Conservation (phyloP, 2,888 invertebrate species). For the Lasioglossum oenotherae region DNA sequence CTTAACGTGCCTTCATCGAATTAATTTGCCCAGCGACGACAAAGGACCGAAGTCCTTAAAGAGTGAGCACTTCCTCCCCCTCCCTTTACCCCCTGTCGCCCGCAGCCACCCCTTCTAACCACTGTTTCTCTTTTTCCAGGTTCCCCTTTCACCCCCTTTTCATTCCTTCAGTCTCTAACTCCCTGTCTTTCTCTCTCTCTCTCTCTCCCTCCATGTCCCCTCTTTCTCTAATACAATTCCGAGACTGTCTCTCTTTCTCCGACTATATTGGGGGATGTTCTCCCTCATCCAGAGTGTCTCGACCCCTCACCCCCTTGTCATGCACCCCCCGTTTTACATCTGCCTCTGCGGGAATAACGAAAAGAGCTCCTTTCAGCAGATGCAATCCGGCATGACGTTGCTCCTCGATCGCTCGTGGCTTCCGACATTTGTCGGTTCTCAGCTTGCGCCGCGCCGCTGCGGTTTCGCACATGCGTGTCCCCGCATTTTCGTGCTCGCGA, state of each 20-base stretch:
- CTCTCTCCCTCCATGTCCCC: neutral
- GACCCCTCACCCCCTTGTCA: neutral
- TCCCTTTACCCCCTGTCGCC: neutral
- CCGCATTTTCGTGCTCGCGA: neutral
- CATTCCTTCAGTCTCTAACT: conserved; percentile 11
- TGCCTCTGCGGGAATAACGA: conserved; percentile 73
- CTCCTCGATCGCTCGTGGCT: conserved; percentile 77
- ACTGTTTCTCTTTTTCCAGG: conserved; percentile 58
- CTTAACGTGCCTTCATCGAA: conserved; percentile 70
- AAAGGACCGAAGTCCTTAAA: conserved; percentile 68
- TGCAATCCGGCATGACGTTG: conserved; percentile 80
- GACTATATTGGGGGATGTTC: conserved; percentile 30
- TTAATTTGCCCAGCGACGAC: conserved; percentile 73
- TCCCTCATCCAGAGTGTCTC: conserved; percentile 12
- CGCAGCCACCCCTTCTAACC: conserved; percentile 42
- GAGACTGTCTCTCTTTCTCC: conserved; percentile 35
- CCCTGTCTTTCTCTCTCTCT: neutral
- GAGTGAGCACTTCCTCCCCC: conserved; percentile 54
- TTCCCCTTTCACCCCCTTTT: conserved; percentile 28
- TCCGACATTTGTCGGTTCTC: conserved; percentile 81
- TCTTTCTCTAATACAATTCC: conserved; percentile 12
- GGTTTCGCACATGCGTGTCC: conserved; percentile 42
- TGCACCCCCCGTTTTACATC: conserved; percentile 29
- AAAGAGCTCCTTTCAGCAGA: conserved; percentile 80
- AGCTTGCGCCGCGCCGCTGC: conserved; percentile 78